Conservation (phyloP, 2,797 vertebrate species). For the Cossypha heuglini region DNA sequence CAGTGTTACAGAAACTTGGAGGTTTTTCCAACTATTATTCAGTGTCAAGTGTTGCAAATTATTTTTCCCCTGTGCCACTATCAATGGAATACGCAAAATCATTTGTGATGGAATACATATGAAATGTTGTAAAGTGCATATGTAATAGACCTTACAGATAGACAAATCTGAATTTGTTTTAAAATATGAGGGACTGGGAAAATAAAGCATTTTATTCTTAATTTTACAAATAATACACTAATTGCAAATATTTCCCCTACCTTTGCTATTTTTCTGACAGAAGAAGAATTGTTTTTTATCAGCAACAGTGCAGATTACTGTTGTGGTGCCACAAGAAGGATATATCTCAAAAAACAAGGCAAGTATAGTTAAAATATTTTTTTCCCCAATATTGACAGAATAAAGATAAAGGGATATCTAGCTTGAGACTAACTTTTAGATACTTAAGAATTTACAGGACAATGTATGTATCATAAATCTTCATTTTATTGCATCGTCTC, state of each 20-base stretch:
- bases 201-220: neutral
- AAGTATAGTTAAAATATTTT: neutral
- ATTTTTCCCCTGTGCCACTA: rapidly evolving
- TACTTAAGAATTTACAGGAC: neutral
- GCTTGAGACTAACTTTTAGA: neutral
- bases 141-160: neutral
- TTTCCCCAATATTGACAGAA: neutral
- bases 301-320: neutral
- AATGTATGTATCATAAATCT: neutral
- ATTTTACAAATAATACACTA: neutral
- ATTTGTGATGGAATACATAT: neutral
- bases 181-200: neutral
- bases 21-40: rapidly evolving
- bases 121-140: neutral
- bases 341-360: neutral
- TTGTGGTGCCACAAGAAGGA: neutral
- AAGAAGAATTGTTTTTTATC: neutral
- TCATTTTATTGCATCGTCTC: neutral
- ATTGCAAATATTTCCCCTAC: neutral
- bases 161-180: neutral
- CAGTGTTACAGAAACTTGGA: neutral
- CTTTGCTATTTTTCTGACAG: neutral
- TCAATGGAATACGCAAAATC: neutral
- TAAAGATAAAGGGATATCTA: neutral
- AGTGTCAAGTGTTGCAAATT: neutral